Base-by-base conservation (phyloP, 2,797 vertebrate species). In the Mallotus villosus region DNA sequence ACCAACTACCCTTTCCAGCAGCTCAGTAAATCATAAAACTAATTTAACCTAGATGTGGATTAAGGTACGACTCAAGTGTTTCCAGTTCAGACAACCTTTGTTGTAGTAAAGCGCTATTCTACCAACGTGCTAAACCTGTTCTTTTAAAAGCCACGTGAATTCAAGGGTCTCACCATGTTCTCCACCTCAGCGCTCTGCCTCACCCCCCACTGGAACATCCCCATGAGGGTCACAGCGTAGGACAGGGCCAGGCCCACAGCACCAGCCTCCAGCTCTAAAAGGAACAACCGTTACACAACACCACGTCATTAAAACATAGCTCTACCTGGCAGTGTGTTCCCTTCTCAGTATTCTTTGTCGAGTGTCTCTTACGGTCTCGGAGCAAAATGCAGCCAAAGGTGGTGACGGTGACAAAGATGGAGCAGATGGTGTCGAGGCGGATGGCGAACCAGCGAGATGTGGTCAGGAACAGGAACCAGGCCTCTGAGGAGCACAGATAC, bases 171-270 rank as follows among this genome's bases (percentile, higher is more conserved):
- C 92, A 98, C 97, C 96, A 98, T 91, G 89, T 97, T 99, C 87
- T 99, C 97, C 67, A 97, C 92, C 92, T 98, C 97, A 4, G 97
- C 93, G 49, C 97, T 99, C 83, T 98, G 97, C 67, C 97, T 90
- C 75, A 99, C 95, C 0, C 95, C 95, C 97, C 97, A 99, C 89
- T 99, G 97, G 87, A 99, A 99, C 81, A 95, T 95, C 76, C 97
- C 96, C 88, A 96, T 96, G 55, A 99, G 93, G 0, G 95, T 97
- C 69, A 98, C 87, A 2, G 95, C 92, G 0, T 98, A 98, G 73
- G 96, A 96, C 24, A 99, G 86, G 0, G 94, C 93, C 82, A 99
- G 84, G 71, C 96, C 97, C 64, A 99, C 97, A 70, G 95, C 90
- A 46, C 97, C 97, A 0, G 96, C 94, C 4, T 95, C 91, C 83